Conservation (phyloP, 2,113 vertebrate genomes). For the Acanthisitta chloris region DNA sequence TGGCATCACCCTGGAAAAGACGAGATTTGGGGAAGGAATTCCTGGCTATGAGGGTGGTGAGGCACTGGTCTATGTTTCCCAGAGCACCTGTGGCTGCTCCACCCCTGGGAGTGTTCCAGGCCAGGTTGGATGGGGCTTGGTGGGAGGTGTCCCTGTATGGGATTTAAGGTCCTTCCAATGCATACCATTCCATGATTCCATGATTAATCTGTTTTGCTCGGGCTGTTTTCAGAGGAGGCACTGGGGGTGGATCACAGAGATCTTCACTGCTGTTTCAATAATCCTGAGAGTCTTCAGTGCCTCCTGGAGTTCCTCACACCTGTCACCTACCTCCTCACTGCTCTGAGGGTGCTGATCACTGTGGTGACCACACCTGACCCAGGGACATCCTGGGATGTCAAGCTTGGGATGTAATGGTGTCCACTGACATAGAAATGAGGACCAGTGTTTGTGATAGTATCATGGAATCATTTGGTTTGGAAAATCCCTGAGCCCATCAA, state of each 20-base stretch:
- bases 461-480: not conserved
- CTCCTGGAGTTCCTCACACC: not conserved
- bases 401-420: accelerated
- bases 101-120: not conserved
- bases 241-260: not conserved
- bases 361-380: not conserved
- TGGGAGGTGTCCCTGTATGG: accelerated
- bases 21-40: not conserved
- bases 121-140: accelerated
- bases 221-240: accelerated
- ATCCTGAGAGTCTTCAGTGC: not conserved
- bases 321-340: accelerated
- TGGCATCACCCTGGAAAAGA: not conserved
- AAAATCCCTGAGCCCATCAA: not conserved
- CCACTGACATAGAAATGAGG: accelerated
- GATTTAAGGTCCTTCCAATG: not conserved
- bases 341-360: not conserved
- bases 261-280: too few species aligned
- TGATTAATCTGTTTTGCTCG: not conserved
- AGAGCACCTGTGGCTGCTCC: not conserved
- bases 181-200: not conserved
- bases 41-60: accelerated
- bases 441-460: accelerated
- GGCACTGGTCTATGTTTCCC: accelerated
- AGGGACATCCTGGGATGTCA: not conserved